Evolutionary conservation across 2,113 vertebrate genomes (phyloP).

Genomic region (Martes martes): DNA sequence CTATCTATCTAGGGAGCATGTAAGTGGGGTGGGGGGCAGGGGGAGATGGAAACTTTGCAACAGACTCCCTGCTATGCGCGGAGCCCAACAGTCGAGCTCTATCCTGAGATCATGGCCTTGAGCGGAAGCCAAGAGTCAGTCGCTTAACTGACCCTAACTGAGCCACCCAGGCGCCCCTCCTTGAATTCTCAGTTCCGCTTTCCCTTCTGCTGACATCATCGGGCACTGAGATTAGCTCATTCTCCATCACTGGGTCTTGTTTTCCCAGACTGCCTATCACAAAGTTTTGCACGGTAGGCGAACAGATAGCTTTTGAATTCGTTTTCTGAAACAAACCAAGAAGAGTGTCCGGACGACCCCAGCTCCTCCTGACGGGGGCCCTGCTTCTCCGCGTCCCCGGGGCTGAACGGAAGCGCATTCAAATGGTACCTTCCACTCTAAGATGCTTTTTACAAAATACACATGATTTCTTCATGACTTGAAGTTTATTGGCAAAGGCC

Average conservation of each 20-base stretch:
- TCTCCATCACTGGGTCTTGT: fast-evolving
- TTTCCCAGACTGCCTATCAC: neutral
- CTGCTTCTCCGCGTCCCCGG: neutral
- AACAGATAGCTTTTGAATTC: neutral
- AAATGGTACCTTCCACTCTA: neutral
- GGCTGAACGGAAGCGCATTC: fast-evolving
- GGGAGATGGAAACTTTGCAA: neutral
- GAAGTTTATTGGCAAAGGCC: neutral
- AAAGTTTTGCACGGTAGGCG: fast-evolving
- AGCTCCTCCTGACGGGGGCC: neutral
- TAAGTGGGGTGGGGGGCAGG: neutral
- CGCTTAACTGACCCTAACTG: neutral
- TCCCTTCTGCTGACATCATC: neutral
- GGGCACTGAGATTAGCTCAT: fast-evolving
- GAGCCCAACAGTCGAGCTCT: neutral
- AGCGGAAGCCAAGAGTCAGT: neutral
- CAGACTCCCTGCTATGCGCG: too few species aligned
- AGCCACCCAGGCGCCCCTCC: neutral
- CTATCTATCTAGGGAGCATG: neutral
- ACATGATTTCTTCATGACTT: neutral
- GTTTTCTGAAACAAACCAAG: neutral
- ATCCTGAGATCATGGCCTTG: neutral
- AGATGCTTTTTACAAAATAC: neutral
- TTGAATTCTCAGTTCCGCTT: fast-evolving
- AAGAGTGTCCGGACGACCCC: neutral